phyloP scores from a whole-genome alignment of 2,797 vertebrate genomes.

The Pyrocephalus nanus region DNA sequence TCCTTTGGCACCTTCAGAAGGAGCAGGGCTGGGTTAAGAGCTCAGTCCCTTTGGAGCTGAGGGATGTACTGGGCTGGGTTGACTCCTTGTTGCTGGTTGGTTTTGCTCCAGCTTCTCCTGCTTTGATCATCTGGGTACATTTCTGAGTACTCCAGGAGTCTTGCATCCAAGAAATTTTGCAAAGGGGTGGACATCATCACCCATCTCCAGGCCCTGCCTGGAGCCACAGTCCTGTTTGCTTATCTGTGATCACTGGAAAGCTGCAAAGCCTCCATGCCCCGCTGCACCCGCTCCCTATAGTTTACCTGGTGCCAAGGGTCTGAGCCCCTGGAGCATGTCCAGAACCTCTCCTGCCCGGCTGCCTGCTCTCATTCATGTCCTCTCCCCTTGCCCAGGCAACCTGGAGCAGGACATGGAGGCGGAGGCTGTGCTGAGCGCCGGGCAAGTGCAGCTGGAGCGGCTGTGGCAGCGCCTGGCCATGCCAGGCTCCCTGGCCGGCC shows the following conservation, averaged over 20 bases:
- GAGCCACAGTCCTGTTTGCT: neutral
- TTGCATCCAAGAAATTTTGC: neutral
- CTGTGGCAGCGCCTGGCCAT: constrained; percentile 78
- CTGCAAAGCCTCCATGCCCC: neutral
- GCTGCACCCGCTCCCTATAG: neutral
- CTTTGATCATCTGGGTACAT: neutral
- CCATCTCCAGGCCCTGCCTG: neutral
- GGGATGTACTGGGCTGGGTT: neutral
- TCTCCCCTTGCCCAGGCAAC: constrained; percentile 17
- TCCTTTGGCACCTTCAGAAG: neutral
- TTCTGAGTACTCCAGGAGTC: neutral
- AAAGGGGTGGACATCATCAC: neutral
- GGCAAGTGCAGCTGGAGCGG: constrained; percentile 74
- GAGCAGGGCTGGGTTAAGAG: neutral
- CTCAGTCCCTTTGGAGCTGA: neutral
- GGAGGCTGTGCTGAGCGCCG: constrained; percentile 77
- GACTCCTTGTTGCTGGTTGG: neutral
- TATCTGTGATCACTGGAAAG: neutral
- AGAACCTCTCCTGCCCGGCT: neutral
- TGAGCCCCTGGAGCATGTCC: neutral
- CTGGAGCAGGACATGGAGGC: constrained; percentile 65
- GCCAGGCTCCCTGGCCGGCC: constrained; percentile 72
- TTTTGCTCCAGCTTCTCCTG: neutral
- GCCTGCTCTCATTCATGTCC: neutral
- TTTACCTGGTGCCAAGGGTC: neutral